These are phyloP conservation scores for Pyrgilauda ruficollis DNA, from an alignment of 2,113 vertebrate species.

Conservation along the genomic window DNA sequence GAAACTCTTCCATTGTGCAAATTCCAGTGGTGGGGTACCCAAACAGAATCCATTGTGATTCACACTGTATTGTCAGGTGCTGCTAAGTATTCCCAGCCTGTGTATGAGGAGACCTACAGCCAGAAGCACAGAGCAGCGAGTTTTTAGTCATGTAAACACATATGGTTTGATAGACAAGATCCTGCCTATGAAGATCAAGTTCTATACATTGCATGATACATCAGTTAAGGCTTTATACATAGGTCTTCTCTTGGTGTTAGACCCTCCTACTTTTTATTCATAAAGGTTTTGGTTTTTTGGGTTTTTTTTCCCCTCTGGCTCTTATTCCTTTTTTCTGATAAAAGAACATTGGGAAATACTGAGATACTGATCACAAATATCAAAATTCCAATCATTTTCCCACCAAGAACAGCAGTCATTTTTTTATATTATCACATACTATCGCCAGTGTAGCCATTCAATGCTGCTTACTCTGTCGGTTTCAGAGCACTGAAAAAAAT, in stretches of 20 bases:
- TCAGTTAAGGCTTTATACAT: neutral
- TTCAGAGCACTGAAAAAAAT: neutral
- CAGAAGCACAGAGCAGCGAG: neutral
- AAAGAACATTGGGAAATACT: neutral
- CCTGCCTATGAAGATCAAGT: neutral
- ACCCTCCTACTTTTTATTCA: neutral
- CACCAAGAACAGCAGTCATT: neutral
- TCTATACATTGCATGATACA: neutral
- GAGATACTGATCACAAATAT: neutral
- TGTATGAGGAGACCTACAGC: neutral
- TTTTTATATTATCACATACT: neutral
- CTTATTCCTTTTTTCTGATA: neutral
- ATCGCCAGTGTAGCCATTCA: neutral
- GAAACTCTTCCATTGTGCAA: neutral
- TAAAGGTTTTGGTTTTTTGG: neutral
- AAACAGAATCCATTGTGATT: neutral
- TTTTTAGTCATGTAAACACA: neutral
- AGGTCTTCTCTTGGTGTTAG: neutral
- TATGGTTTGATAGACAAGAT: rapidly evolving
- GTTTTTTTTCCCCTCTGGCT: rapidly evolving
- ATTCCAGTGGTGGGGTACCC: neutral
- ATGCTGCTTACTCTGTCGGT: neutral
- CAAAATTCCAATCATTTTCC: neutral
- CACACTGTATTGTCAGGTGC: neutral
- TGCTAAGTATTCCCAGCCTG: neutral